Conservation (phyloP, 2,888 invertebrate species). For the Euspilapteryx auroguttella region DNA sequence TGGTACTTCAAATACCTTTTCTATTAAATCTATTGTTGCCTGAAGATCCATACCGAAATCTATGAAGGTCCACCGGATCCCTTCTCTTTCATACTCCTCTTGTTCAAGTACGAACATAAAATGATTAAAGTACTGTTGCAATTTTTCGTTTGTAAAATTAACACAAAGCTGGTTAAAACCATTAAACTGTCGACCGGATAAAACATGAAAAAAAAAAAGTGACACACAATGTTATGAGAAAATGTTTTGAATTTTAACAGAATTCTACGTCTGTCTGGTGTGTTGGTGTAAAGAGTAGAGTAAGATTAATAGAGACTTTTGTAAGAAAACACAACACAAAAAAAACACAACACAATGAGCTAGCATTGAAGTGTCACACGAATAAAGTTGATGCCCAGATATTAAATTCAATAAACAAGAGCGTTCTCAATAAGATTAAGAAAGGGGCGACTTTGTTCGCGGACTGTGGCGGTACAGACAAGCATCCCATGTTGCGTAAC, state of each 20-base stretch:
- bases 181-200: conserved; percentile 71
- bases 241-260: too few species aligned
- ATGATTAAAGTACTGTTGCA: conserved; percentile 96
- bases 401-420: background rate
- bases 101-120: conserved; percentile 96
- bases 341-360: conserved; percentile 20
- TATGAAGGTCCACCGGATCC: conserved; percentile 90
- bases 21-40: conserved; percentile 86
- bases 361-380: conserved; percentile 38
- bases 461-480: conserved; percentile 43
- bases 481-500: conserved; percentile 52
- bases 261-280: too few species aligned
- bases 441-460: conserved; percentile 27
- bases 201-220: conserved; percentile 27
- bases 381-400: conserved; percentile 17
- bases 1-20: conserved; percentile 71
- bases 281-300: too few species aligned
- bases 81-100: conserved; percentile 92
- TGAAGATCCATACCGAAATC: conserved; percentile 95
- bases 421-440: too few species aligned
- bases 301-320: background rate
- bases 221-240: conserved; percentile 15
- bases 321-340: conserved; percentile 18
- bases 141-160: conserved; percentile 94
- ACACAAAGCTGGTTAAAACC: conserved; percentile 95